Percentiles rank a stretch among this genome's conserved stretches.
Evolutionary conservation across 2,113 vertebrate genomes (phyloP).

Genomic region (Ptychochromis oligacanthus): DNA sequence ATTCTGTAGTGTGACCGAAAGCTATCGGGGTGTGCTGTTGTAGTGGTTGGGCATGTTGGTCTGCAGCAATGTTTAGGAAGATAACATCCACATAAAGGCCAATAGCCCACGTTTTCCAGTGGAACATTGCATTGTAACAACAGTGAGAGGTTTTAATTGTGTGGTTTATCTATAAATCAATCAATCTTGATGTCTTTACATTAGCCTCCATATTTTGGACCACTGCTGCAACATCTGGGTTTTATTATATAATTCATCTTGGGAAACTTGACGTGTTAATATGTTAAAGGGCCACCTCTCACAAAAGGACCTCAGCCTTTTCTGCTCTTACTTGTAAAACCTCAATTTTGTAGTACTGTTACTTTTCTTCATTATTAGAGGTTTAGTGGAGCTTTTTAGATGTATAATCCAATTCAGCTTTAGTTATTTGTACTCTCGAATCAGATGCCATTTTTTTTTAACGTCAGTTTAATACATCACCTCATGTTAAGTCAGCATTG

Average conservation of each 20-base stretch:
- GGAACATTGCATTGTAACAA: not conserved
- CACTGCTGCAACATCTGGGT: not conserved
- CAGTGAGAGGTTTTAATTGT: not conserved
- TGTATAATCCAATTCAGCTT: not conserved
- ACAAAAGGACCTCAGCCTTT: not conserved
- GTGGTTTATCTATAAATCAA: not conserved
- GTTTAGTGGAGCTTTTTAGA: constrained; percentile 34
- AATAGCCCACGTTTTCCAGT: not conserved
- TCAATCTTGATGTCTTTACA: not conserved
- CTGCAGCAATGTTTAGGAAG: not conserved
- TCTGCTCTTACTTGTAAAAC: not conserved
- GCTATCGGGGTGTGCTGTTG: not conserved
- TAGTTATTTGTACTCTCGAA: not conserved
- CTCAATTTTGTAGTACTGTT: constrained; percentile 47
- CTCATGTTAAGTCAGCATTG: not conserved
- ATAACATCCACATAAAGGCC: not conserved
- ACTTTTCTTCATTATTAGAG: constrained; percentile 31
- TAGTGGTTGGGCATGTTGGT: not conserved
- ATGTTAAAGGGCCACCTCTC: not conserved
- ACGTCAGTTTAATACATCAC: not conserved
- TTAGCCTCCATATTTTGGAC: not conserved
- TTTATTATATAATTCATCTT: not conserved
- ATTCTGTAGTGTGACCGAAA: not conserved
- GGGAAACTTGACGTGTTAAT: not conserved
- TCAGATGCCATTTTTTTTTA: constrained; percentile 4